Evolutionary conservation across 1,140 invertebrate species (phyloP).

Genomic region (Bombus breviceps): DNA sequence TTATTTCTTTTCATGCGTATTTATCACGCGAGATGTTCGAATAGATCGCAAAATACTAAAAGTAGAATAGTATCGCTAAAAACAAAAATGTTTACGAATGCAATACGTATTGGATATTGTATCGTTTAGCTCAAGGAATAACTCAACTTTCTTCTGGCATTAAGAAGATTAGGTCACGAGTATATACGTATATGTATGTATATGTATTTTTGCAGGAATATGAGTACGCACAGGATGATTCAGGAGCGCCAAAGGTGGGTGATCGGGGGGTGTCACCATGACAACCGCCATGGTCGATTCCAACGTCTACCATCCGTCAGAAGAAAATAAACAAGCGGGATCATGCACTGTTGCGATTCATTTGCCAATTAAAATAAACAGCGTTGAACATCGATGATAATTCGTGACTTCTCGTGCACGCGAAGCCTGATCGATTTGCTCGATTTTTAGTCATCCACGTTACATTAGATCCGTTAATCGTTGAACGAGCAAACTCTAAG

Average conservation of each 20-base stretch:
- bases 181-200: not conserved
- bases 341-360: not conserved
- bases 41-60: not conserved
- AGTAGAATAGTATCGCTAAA: not conserved
- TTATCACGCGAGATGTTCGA: too few relatives aligned
- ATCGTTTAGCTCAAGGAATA: not conserved
- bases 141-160: not conserved
- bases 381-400: not conserved
- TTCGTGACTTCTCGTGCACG: not conserved
- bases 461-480: not conserved
- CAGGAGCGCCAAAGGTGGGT: constrained; percentile 43
- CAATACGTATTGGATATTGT: not conserved
- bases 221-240: constrained; percentile 33
- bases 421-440: not conserved
- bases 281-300: constrained; percentile 76
- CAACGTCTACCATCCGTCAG: constrained; percentile 33
- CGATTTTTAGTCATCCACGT: too few relatives aligned
- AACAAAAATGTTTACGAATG: not conserved
- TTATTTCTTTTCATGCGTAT: not conserved
- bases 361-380: not conserved
- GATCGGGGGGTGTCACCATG: constrained; percentile 67
- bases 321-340: constrained; percentile 36
- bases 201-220: constrained; percentile 10
- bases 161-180: constrained; percentile 13
- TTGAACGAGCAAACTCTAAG: not conserved